Evolutionary conservation across 2,888 invertebrate genomes (phyloP).

Genomic region (Caenorhabditis auriculariae): DNA sequence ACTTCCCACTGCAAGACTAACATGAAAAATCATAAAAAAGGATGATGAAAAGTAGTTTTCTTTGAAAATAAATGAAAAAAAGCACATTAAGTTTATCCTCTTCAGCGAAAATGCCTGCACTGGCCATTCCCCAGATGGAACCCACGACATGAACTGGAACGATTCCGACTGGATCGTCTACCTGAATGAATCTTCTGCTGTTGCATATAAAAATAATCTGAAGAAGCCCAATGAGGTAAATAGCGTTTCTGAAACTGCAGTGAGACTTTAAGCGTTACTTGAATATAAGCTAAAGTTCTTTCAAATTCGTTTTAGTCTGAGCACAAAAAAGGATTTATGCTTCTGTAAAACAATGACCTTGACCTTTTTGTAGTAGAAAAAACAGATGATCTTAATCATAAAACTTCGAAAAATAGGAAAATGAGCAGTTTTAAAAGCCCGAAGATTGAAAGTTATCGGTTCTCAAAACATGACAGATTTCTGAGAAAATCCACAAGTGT

Average conservation of each 20-base stretch:
- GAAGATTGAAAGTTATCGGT: no score
- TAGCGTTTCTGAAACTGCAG: background rate
- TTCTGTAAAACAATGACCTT: no score
- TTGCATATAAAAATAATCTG: background rate
- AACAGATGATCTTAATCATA: no score
- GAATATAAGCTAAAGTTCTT: background rate
- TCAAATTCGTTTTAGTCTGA: background rate
- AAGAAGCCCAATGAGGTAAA: background rate
- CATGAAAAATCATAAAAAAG: background rate
- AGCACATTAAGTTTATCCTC: constrained; percentile 30
- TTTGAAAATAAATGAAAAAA: background rate
- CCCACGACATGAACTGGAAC: constrained; percentile 54
- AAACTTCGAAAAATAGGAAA: no score
- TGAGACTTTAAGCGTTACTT: background rate
- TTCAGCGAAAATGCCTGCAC: constrained; percentile 47
- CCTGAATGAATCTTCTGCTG: constrained; percentile 23
- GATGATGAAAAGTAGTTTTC: no score
- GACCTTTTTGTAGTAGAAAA: no score
- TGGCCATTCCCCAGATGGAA: constrained; percentile 51
- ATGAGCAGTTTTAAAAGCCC: no score
- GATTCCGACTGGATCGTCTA: constrained; percentile 53
- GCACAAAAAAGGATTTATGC: no score
- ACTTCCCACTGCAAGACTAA: constrained; percentile 12
- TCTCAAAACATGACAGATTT: no score
- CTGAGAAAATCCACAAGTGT: no score